Evolutionary conservation across 2,797 vertebrate species (phyloP), one percentile per base, ranked within the genome.

Genomic region (Eleutherodactylus coqui): DNA sequence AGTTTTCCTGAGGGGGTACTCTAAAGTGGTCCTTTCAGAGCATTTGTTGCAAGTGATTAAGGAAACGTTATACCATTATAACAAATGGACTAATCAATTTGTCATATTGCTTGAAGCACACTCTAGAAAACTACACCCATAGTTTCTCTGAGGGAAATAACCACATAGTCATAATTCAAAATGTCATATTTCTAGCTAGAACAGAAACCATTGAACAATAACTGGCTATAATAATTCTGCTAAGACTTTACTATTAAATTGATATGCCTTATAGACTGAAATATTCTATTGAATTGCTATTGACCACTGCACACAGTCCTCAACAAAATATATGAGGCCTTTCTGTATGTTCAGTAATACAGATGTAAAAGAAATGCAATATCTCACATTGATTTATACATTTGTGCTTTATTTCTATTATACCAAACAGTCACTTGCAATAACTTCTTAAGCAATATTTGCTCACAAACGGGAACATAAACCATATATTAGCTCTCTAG

Each of bases 21-120:
- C 10, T 58, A n/a, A 82, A 53, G 70, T 76, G 41, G 47, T 32
- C 7, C 3, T 13, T 76, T 47, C 38, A 38, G 27, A 43, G 11
- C 4, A 78, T 55, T 78, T 55, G 16, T 69, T 55, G 34, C 24
- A 43, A 53, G 60, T 79, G 47, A 79, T 58, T 79, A 70, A 2
- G 24, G 36, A 84, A 38, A 51, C 24, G 41, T 73, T 45, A 83
- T 58, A 29, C 8, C 24, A 38, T 60, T 78, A 78, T 38, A 51
- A 84, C 75, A 76, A 53, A 84, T 38, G 58, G 38, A 7, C 7
- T 85, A 78, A 70, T 78, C 49, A 51, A 79, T 53, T 85, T 79
- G n/a, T 38, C n/a, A 24, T 29, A 16, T 45, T 69, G 62, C 75
- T 51, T 55, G 16, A 85, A 55, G 62, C 83, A 58, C n/a, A 41